A percentile compares a stretch with the other conserved stretches of the same genome.
Conservation (phyloP, 2,113 vertebrate genomes). For the Halcyon malimbica region DNA sequence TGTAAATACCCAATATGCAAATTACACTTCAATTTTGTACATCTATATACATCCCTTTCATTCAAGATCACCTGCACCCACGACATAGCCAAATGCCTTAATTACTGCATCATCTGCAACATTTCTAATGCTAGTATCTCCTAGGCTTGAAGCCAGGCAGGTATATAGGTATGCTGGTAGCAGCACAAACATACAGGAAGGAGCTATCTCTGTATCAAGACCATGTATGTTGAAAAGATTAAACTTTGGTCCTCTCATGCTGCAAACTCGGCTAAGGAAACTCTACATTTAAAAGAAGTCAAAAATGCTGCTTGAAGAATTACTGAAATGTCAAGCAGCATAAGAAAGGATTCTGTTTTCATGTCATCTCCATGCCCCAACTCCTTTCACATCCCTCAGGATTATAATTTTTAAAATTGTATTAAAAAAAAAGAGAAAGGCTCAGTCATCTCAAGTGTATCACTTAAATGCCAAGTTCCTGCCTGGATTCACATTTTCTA, state of each 20-base stretch:
- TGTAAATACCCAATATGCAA: not conserved
- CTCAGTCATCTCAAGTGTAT: not conserved
- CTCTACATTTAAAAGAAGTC: not conserved
- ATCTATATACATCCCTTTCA: not conserved
- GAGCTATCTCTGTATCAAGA: not conserved
- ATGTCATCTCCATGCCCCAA: not conserved
- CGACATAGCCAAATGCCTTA: not conserved
- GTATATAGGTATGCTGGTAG: not conserved
- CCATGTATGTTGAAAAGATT: not conserved
- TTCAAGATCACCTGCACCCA: not conserved
- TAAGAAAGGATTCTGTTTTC: conserved; percentile 1
- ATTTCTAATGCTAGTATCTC: not conserved
- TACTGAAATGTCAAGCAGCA: conserved; percentile 18
- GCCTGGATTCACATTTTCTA: conserved; percentile 11
- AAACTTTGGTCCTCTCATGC: not conserved
- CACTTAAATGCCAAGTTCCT: not conserved
- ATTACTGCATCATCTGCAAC: not conserved
- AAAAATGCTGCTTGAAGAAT: not conserved
- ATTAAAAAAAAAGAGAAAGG: not conserved
- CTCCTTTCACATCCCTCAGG: not conserved
- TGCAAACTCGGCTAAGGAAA: not conserved
- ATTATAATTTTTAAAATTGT: not conserved
- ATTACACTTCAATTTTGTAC: not conserved
- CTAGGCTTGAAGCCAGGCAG: not conserved
- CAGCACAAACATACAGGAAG: not conserved